phyloP scores from a whole-genome alignment of 2,113 vertebrate species.

The Oxygymnocypris stewartii region DNA sequence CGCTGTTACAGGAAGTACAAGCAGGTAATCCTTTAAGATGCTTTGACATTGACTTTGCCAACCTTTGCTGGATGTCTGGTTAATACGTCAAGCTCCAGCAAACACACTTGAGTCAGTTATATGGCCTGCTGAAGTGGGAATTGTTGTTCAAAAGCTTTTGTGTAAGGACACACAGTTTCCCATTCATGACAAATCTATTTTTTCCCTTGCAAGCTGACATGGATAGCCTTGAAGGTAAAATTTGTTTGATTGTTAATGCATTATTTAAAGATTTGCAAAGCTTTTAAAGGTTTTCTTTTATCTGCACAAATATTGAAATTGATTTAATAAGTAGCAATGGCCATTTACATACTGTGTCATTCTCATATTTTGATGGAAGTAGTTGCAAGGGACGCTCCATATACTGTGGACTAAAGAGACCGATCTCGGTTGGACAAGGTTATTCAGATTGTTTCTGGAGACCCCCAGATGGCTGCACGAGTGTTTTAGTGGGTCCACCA shows the following conservation, averaged over 20 bases:
- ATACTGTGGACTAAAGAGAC: not conserved
- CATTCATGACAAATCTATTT: slow-evolving; percentile 54
- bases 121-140: not conserved
- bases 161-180: not conserved
- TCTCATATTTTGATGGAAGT: not conserved
- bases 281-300: not conserved
- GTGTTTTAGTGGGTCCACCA: not conserved
- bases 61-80: slow-evolving; percentile 8
- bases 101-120: not conserved
- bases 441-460: not conserved
- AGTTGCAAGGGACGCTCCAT: not conserved
- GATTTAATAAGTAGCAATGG: not conserved
- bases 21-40: slow-evolving; percentile 80
- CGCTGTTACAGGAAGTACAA: slow-evolving; percentile 99
- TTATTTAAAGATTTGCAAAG: not conserved
- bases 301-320: not conserved
- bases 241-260: not conserved
- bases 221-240: slow-evolving; percentile 99
- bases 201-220: slow-evolving; percentile 94
- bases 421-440: not conserved
- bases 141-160: not conserved
- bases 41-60: slow-evolving; percentile 14
- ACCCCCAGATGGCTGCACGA: not conserved
- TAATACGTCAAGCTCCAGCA: not conserved
- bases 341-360: not conserved